Conservation (phyloP, 2,888 invertebrate genomes). For the Tuta absoluta region DNA sequence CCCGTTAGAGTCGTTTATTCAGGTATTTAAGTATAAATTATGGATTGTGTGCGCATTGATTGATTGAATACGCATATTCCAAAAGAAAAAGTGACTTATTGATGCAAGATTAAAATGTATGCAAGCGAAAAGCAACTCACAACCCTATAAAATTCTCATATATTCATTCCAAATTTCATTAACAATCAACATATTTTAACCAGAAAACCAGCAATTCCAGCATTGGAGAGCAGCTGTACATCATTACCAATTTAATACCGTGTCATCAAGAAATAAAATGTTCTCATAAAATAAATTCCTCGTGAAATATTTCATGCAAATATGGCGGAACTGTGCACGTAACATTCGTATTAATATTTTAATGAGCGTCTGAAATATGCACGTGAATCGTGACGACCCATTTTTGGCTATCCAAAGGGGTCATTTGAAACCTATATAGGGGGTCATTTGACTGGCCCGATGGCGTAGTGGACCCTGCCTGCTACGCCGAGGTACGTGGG, state of each 20-base stretch:
- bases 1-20: too few relatives aligned
- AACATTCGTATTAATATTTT: not conserved
- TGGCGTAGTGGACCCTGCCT: too few relatives aligned
- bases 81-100: too few relatives aligned
- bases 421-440: not conserved
- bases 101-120: too few relatives aligned
- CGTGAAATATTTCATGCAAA: not conserved
- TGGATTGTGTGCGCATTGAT: too few relatives aligned
- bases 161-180: conserved; percentile 4
- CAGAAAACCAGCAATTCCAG: not conserved
- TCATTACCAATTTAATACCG: conserved; percentile 3
- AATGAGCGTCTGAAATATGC: not conserved
- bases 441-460: too few relatives aligned
- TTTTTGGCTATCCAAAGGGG: not conserved
- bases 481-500: too few relatives aligned
- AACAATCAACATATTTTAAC: not conserved
- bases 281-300: conserved; percentile 2
- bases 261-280: conserved; percentile 2
- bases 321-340: not conserved
- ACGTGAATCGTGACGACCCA: not conserved
- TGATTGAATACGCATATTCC: too few relatives aligned
- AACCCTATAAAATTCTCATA: not conserved
- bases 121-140: too few relatives aligned
- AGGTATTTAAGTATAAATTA: too few relatives aligned
- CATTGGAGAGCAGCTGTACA: conserved; percentile 5